Percentiles rank a stretch among this genome's conserved stretches.
These are phyloP conservation scores for Pegoplata infirma DNA, from an alignment of 2,888 invertebrate species.

Conservation along the genomic window DNA sequence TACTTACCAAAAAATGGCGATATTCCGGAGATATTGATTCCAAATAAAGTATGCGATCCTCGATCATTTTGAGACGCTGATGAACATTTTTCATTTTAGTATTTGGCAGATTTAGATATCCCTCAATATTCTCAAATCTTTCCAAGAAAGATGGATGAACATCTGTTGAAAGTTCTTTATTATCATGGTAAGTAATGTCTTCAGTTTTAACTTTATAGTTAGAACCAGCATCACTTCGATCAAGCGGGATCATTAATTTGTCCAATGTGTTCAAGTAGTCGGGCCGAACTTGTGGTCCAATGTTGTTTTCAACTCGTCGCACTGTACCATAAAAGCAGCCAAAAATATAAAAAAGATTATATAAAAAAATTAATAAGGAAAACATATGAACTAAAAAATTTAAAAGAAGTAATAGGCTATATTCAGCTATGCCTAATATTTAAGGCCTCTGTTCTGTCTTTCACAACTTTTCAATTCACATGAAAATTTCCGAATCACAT, in stretches of 20 bases:
- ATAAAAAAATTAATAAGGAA: no score
- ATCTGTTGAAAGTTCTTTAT: background rate
- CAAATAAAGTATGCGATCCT: conserved; percentile 85
- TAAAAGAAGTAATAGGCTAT: no score
- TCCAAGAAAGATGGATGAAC: conserved; percentile 81
- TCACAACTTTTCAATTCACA: no score
- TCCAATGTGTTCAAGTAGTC: conserved; percentile 78
- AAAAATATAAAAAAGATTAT: no score
- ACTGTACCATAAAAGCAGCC: no score
- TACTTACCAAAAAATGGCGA: conserved; percentile 82
- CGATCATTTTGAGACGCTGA: conserved; percentile 84
- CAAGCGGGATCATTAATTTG: conserved; percentile 77
- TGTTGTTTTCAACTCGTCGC: conserved; percentile 84
- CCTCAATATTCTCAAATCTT: conserved; percentile 83
- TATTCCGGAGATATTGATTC: conserved; percentile 91
- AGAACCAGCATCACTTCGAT: background rate
- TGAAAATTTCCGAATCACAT: no score
- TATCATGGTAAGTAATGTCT: conserved; percentile 4
- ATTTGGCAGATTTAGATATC: conserved; percentile 78
- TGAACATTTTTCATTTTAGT: conserved; percentile 83
- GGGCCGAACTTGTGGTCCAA: conserved; percentile 83
- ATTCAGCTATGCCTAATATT: no score
- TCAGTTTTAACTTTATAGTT: conserved; percentile 19
- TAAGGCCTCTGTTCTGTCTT: no score
- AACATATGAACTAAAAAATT: no score